A percentile compares a stretch with the other conserved stretches of the same genome.
Conservation (phyloP, 2,888 invertebrate genomes). For the Drymonia ruficornis region DNA sequence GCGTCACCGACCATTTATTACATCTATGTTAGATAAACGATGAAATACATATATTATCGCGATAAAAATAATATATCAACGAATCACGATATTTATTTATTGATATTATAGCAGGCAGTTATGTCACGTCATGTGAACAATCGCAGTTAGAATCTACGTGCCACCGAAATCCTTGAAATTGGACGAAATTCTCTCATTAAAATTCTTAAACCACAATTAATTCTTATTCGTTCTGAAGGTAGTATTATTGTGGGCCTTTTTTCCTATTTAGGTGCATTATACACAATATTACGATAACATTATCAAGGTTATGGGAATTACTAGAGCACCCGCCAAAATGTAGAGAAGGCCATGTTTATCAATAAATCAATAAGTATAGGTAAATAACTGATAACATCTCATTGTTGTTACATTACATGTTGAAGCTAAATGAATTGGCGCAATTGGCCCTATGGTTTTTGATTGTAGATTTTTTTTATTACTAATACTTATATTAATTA, state of each 20-base stretch:
- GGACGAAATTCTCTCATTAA: slow-evolving; percentile 1
- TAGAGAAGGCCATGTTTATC: background rate
- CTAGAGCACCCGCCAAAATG: too few species aligned
- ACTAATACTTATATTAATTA: too few species aligned
- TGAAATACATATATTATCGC: slow-evolving; percentile 13
- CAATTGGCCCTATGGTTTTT: too few species aligned
- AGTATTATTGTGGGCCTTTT: too few species aligned
- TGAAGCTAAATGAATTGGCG: too few species aligned
- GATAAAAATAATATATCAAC: background rate
- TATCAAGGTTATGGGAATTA: too few species aligned
- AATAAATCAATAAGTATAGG: background rate
- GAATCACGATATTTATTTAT: background rate
- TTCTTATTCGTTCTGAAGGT: background rate
- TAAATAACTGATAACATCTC: background rate
- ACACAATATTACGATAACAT: too few species aligned
- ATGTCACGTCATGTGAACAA: slow-evolving; percentile 1
- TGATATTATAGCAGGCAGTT: background rate
- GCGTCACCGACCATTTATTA: slow-evolving; percentile 32
- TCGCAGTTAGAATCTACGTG: slow-evolving; percentile 1
- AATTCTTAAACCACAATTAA: background rate
- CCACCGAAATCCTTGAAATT: background rate
- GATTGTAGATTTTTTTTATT: too few species aligned
- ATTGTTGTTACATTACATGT: too few species aligned
- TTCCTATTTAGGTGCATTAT: too few species aligned
- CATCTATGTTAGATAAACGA: slow-evolving; percentile 35